phyloP scores from a whole-genome alignment of 2,888 invertebrate genomes.

The Steinernema hermaphroditum region DNA sequence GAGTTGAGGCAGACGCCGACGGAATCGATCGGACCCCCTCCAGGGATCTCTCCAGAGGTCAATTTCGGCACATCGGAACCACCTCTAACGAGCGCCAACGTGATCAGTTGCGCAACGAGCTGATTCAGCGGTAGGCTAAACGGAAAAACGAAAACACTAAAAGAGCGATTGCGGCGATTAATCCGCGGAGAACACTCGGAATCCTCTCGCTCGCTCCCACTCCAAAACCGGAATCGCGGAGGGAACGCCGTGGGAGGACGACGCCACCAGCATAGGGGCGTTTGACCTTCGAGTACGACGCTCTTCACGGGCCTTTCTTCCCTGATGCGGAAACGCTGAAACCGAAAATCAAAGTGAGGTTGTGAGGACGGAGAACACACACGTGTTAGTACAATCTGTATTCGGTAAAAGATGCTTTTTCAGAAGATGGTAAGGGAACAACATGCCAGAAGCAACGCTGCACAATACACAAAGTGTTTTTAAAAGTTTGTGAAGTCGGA shows the following conservation, averaged over 20 bases:
- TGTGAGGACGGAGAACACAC: too few species aligned
- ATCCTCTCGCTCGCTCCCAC: not conserved
- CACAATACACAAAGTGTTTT: too few species aligned
- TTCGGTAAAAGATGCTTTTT: too few species aligned
- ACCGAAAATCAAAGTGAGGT: too few species aligned
- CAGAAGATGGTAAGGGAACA: too few species aligned
- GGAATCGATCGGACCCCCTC: not conserved
- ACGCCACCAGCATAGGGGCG: not conserved
- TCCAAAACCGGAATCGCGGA: slow-evolving; percentile 12
- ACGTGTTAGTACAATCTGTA: too few species aligned
- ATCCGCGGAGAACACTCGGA: not conserved
- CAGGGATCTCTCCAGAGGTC: not conserved
- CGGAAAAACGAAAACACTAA: slow-evolving; percentile 1
- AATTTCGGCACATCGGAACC: not conserved
- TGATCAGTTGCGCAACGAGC: not conserved
- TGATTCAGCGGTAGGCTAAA: not conserved
- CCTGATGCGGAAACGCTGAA: not conserved
- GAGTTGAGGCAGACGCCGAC: not conserved
- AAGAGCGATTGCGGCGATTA: not conserved
- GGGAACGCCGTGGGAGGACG: not conserved
- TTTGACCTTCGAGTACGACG: not conserved
- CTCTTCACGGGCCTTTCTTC: not conserved
- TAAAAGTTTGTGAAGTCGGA: too few species aligned
- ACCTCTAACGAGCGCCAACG: not conserved
- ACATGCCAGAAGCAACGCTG: too few species aligned